These are phyloP conservation scores for Coturnix japonica DNA, from an alignment of 2,113 vertebrate genomes.

Conservation along the genomic window DNA sequence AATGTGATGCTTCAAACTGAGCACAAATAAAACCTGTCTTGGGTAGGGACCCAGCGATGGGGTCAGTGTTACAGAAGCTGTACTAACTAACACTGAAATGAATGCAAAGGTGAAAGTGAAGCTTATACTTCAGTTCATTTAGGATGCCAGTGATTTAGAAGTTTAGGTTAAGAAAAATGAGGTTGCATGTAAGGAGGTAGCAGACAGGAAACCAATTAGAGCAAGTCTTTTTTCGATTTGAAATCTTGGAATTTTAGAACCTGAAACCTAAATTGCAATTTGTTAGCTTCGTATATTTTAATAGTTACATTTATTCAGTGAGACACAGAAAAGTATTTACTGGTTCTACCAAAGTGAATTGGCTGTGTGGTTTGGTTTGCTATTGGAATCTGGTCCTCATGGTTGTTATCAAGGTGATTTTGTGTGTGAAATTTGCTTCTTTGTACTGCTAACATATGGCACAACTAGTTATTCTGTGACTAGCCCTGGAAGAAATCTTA, in stretches of 20 bases:
- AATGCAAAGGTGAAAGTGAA: background rate
- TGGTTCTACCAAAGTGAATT: background rate
- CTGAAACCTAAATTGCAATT: background rate
- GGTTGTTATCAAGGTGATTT: background rate
- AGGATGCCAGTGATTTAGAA: background rate
- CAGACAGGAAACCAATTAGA: background rate
- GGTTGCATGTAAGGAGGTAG: background rate
- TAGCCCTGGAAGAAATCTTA: background rate
- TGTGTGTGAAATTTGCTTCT: background rate
- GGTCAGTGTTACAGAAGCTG: background rate
- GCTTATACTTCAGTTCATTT: background rate
- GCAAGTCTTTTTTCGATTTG: background rate
- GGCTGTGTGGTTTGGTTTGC: background rate
- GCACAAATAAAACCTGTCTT: rapidly evolving
- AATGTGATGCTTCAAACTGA: background rate
- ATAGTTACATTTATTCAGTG: background rate
- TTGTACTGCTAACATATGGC: background rate
- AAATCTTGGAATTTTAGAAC: background rate
- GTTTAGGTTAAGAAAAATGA: background rate
- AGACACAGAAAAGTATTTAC: background rate
- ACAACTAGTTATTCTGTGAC: background rate
- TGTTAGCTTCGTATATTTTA: background rate
- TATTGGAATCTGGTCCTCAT: background rate
- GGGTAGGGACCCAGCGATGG: rapidly evolving
- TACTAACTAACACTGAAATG: background rate